phyloP scores from a whole-genome alignment of 2,888 invertebrate genomes.

The Scaptomyza polygonia region DNA sequence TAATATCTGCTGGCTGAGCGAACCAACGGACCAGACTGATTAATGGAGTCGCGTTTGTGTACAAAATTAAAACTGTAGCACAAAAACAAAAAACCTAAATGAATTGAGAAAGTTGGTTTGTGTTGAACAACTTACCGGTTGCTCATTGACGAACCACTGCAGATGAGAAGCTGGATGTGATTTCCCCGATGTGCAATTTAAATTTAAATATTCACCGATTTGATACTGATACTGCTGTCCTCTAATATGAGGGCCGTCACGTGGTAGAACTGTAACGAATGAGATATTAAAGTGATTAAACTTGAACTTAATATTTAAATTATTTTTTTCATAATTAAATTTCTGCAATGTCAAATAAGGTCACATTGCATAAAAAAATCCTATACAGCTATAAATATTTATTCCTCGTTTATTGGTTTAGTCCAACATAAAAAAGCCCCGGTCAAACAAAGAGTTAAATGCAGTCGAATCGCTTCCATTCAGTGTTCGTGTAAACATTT shows the following conservation, averaged over 20 bases:
- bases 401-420: background rate
- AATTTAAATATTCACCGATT: slow-evolving; percentile 89
- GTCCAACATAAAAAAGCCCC: slow-evolving; percentile 4
- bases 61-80: slow-evolving; percentile 27
- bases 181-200: slow-evolving; percentile 91
- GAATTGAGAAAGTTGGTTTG: slow-evolving; percentile 10
- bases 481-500: slow-evolving; percentile 12
- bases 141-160: slow-evolving; percentile 92
- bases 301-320: background rate
- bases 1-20: slow-evolving; percentile 54
- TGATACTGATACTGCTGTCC: slow-evolving; percentile 90
- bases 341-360: background rate
- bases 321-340: background rate
- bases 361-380: background rate
- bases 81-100: slow-evolving; percentile 4
- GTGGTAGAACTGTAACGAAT: slow-evolving; percentile 86
- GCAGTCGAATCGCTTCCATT: slow-evolving; percentile 16
- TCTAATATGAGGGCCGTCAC: slow-evolving; percentile 90
- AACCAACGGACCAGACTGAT: slow-evolving; percentile 19
- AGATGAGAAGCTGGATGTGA: slow-evolving; percentile 90
- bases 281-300: background rate
- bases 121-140: slow-evolving; percentile 86
- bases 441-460: slow-evolving; percentile 15
- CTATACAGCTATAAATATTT: slow-evolving; percentile 25
- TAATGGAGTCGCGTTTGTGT: slow-evolving; percentile 33